These are phyloP conservation scores for Anolis apletophallus DNA, from an alignment of 2,797 vertebrate genomes.

Conservation along the genomic window DNA sequence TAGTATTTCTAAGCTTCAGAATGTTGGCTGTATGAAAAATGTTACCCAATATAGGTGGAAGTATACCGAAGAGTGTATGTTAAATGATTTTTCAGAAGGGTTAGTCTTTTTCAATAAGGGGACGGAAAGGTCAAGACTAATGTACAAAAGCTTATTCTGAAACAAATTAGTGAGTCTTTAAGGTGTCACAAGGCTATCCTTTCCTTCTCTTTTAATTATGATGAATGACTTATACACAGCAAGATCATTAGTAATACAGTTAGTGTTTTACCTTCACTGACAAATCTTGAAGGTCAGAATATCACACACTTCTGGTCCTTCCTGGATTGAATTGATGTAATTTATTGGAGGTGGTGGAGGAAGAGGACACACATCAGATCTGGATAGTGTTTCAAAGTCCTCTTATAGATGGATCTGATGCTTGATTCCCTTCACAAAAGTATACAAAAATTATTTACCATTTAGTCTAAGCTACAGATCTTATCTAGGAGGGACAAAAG, in stretches of 20 bases:
- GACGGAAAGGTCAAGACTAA: no score
- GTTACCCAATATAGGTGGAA: not conserved
- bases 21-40: not conserved
- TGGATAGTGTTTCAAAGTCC: not conserved
- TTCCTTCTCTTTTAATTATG: not conserved
- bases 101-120: no score
- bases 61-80: not conserved
- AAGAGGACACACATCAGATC: not conserved
- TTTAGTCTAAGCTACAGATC: not conserved
- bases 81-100: no score
- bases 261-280: no score
- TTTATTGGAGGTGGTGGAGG: no score
- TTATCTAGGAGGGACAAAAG: not conserved
- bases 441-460: not conserved
- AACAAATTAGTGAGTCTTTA: no score
- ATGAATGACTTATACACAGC: not conserved
- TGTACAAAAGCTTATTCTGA: no score
- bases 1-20: not conserved
- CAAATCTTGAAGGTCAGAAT: no score
- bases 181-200: no score
- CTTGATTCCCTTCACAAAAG: not conserved
- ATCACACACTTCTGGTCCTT: not conserved
- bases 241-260: no score
- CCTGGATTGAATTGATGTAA: not conserved
- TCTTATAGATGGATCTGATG: not conserved